Evolutionary conservation across 64 coral and sea anemone species (phyloP).

Genomic region (Stichodactyla mertensii): DNA sequence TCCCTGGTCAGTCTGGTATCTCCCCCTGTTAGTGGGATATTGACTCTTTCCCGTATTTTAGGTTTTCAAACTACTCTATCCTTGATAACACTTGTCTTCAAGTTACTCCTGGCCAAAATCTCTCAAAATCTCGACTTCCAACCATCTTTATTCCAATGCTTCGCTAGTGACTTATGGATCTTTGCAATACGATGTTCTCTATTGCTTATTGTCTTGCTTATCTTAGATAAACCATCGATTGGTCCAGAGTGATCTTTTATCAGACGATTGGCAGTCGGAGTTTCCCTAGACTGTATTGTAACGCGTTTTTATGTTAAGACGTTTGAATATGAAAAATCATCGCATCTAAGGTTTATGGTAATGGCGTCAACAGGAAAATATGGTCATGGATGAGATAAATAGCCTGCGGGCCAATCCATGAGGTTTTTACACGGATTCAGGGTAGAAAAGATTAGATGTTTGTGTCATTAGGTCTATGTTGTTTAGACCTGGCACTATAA

Average conservation of each 20-base stretch:
- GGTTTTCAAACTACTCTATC: background rate
- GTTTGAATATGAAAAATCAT: background rate
- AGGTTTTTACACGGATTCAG: background rate
- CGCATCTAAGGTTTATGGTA: background rate
- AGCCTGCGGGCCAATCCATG: background rate
- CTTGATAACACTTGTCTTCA: background rate
- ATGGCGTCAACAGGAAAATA: constrained; percentile 1
- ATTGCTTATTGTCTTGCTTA: background rate
- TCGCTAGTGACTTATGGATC: background rate
- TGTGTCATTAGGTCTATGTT: too few species aligned
- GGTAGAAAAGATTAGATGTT: too few species aligned
- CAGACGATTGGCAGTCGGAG: background rate
- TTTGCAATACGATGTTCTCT: background rate
- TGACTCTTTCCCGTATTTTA: background rate
- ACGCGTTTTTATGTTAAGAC: background rate
- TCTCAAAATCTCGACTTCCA: too few species aligned
- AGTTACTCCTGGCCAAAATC: too few species aligned
- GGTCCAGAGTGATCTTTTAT: background rate
- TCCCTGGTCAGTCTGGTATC: background rate
- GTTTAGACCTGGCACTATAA: too few species aligned
- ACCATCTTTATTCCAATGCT: background rate
- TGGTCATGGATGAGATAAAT: background rate
- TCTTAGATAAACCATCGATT: background rate
- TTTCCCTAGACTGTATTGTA: background rate
- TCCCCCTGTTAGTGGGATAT: background rate